Evolutionary conservation across 2,113 vertebrate genomes (phyloP).

Genomic region (Catharus minimus): DNA sequence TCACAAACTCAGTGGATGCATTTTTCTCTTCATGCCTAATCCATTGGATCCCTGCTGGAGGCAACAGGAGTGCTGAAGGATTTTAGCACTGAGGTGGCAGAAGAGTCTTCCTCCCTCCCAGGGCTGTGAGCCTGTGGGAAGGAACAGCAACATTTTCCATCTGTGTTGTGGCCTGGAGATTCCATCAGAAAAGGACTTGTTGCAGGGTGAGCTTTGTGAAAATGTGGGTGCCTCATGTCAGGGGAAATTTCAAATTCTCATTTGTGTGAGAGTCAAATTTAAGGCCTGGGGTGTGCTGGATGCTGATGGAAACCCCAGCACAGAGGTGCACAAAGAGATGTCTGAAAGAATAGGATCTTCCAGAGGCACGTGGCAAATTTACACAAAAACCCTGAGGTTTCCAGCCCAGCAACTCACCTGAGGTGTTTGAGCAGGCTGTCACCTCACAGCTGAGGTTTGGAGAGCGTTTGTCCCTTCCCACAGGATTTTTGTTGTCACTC

Average conservation of each 20-base stretch:
- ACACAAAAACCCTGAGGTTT: neutral
- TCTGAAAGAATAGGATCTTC: neutral
- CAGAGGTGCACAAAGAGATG: neutral
- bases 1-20: neutral
- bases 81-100: neutral
- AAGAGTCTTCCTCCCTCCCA: neutral
- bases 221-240: accelerated
- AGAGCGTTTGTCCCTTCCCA: neutral
- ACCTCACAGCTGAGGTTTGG: neutral
- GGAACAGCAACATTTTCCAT: neutral
- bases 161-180: neutral
- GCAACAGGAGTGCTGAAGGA: neutral
- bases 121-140: neutral
- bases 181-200: neutral
- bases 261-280: neutral
- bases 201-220: neutral
- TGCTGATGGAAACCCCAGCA: neutral
- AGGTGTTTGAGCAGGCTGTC: neutral
- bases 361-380: neutral
- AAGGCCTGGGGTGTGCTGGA: neutral
- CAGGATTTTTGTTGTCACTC: neutral
- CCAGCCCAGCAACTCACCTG: neutral
- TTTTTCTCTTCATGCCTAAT: neutral
- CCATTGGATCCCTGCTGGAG: neutral
- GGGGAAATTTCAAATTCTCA: neutral